These are phyloP conservation scores for Labeo catla DNA, from an alignment of 2,113 vertebrate genomes.

Conservation along the genomic window DNA sequence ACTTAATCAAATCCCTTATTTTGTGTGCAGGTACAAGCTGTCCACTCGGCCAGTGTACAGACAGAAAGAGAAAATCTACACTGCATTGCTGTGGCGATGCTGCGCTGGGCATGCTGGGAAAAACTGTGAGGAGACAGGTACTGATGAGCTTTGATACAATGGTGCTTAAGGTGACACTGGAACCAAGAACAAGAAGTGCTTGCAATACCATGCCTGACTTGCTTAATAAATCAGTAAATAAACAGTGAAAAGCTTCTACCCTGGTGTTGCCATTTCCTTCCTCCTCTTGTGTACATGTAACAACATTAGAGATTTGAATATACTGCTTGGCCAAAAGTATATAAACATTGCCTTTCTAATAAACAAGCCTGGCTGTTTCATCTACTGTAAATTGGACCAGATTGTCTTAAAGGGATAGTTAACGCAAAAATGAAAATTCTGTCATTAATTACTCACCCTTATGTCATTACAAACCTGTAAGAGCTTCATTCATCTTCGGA, in stretches of 20 bases:
- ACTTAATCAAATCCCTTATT: background rate
- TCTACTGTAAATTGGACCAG: constrained; percentile 15
- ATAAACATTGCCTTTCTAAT: background rate
- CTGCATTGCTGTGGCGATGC: constrained; percentile 84
- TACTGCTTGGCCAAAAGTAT: background rate
- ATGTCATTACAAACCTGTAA: no score
- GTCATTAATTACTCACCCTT: no score
- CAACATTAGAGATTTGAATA: background rate
- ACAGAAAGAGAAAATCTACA: constrained; percentile 78
- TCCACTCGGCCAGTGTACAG: constrained; percentile 81
- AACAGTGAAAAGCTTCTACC: background rate
- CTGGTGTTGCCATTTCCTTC: background rate
- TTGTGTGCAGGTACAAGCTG: constrained; percentile 80
- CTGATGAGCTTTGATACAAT: background rate
- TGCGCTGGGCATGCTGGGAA: constrained; percentile 84
- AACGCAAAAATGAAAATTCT: no score
- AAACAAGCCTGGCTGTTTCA: background rate
- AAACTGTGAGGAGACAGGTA: constrained; percentile 84
- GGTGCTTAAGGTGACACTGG: background rate
- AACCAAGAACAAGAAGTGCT: background rate
- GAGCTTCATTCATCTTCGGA: no score
- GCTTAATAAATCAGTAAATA: background rate
- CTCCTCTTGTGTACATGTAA: background rate
- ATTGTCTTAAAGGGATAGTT: constrained; percentile 15
- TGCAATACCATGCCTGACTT: background rate